Conservation (phyloP, 2,113 vertebrate genomes). For the Trochalopteron elliotii region DNA sequence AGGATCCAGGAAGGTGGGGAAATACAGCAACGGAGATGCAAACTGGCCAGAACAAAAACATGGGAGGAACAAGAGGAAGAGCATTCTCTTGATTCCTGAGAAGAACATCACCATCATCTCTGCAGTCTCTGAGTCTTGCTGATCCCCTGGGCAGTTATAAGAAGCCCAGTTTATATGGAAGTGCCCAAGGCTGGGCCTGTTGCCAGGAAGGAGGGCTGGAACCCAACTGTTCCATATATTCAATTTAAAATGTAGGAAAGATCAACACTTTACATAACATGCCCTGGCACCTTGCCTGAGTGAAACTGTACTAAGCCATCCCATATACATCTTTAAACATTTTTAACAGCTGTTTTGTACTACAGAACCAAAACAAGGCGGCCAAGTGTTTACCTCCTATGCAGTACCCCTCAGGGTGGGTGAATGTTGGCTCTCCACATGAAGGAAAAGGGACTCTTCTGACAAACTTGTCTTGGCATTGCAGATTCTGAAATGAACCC, state of each 20-base stretch:
- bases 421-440: neutral
- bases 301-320: neutral
- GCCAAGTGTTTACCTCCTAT: neutral
- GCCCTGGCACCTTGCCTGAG: neutral
- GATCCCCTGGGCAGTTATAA: neutral
- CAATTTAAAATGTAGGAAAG: conserved; percentile 2
- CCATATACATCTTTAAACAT: neutral
- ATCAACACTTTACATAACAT: conserved; percentile 53
- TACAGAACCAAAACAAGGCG: neutral
- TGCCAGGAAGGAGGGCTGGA: conserved; percentile 45
- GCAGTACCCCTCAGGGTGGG: neutral
- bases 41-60: neutral
- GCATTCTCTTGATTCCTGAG: neutral
- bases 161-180: conserved; percentile 13
- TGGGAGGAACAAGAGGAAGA: neutral
- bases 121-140: neutral
- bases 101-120: neutral
- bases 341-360: neutral
- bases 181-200: neutral
- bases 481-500: neutral
- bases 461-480: neutral
- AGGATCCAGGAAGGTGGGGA: conserved; percentile 73
- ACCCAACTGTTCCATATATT: neutral
- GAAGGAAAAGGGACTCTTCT: neutral
- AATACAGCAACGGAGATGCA: conserved; percentile 27